Evolutionary conservation across 30 jellyfish, hydroid and myxozoan species (phyloP).

Genomic region (Aurelia sp.): DNA sequence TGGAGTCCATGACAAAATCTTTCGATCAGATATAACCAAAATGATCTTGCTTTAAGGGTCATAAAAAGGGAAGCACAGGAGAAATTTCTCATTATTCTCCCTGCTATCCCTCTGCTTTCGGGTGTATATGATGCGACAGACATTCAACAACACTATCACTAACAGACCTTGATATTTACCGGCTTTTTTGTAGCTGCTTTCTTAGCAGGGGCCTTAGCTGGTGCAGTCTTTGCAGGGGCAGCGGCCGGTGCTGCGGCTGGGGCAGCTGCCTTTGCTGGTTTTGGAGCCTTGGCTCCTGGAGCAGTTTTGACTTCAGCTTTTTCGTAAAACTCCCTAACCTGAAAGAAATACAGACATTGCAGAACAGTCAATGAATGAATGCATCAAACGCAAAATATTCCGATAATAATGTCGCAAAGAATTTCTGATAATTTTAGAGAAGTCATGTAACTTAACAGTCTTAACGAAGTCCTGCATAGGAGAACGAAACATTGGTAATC

Average conservation of each 20-base stretch:
- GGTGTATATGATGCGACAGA: too few relatives aligned
- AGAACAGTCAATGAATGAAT: neutral
- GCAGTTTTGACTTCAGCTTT: constrained; percentile 76
- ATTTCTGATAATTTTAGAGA: too few relatives aligned
- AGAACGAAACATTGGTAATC: too few relatives aligned
- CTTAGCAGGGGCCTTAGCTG: constrained; percentile 34
- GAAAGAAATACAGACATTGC: constrained; percentile 1
- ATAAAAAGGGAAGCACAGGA: too few relatives aligned
- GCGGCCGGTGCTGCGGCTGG: constrained; percentile 66
- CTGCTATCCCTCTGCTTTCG: too few relatives aligned
- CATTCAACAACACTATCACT: neutral
- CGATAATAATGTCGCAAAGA: too few relatives aligned
- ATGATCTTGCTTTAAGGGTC: too few relatives aligned
- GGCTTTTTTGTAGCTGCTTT: constrained; percentile 31
- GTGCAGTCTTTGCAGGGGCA: constrained; percentile 59
- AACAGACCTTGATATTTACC: neutral
- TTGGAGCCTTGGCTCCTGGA: constrained; percentile 71
- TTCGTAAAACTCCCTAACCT: constrained; percentile 89
- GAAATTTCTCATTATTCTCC: too few relatives aligned
- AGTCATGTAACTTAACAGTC: too few relatives aligned
- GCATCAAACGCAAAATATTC: neutral
- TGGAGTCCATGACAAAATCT: too few relatives aligned
- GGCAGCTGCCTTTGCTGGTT: constrained; percentile 43
- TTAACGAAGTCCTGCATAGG: too few relatives aligned
- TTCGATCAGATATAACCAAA: too few relatives aligned